phyloP scores from a whole-genome alignment of 2,797 vertebrate genomes.

The Moxostoma hubbsi region DNA sequence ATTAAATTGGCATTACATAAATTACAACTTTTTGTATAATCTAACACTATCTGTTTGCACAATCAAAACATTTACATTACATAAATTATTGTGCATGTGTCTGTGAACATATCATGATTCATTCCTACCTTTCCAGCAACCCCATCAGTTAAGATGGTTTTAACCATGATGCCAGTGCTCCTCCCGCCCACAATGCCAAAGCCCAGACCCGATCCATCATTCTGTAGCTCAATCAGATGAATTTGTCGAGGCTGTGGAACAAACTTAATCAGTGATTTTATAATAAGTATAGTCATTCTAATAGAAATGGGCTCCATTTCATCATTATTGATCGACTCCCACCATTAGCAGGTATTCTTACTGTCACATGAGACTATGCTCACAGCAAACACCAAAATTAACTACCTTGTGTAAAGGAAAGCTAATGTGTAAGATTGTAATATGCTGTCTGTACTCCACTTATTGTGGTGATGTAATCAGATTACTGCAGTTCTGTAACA shows the following conservation, averaged over 20 bases:
- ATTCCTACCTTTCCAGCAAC: constrained; percentile 88
- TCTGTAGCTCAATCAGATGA: constrained; percentile 89
- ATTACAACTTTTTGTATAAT: no score
- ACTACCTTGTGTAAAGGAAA: constrained; percentile 7
- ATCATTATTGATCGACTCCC: not conserved
- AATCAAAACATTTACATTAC: no score
- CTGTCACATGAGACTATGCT: not conserved
- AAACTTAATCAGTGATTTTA: constrained; percentile 2
- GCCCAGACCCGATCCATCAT: constrained; percentile 92
- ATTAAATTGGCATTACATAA: no score
- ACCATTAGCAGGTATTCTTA: constrained; percentile 9
- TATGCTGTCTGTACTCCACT: no score
- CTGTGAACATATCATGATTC: not conserved
- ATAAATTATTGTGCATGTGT: not conserved
- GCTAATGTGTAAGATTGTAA: constrained; percentile 10
- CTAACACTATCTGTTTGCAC: no score
- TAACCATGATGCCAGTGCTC: constrained; percentile 90
- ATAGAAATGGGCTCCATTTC: constrained; percentile 1
- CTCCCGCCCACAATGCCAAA: constrained; percentile 95
- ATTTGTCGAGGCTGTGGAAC: constrained; percentile 60
- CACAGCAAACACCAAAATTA: not conserved
- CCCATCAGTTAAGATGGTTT: constrained; percentile 92
- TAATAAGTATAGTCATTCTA: not conserved
- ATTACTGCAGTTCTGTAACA: constrained; percentile 2
- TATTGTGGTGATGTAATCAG: not conserved